Conservation (phyloP, 2,113 vertebrate genomes). For the Campylomormyrus numenius region DNA sequence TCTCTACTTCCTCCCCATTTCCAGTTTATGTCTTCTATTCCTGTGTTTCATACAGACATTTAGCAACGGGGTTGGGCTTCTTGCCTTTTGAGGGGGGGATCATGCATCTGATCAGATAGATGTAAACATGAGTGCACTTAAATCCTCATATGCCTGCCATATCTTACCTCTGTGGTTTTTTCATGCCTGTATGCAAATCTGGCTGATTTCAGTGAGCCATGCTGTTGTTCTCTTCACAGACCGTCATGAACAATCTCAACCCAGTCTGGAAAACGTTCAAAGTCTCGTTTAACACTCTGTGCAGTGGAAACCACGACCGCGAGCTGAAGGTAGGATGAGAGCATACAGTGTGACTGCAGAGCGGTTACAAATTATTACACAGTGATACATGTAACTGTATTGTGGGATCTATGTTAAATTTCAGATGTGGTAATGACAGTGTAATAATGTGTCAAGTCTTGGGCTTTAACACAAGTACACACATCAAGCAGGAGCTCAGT, state of each 20-base stretch:
- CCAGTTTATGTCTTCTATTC: neutral
- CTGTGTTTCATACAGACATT: neutral
- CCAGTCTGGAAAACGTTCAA: constrained; percentile 97
- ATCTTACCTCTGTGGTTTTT: neutral
- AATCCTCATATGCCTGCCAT: neutral
- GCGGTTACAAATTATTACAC: neutral
- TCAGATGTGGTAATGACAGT: neutral
- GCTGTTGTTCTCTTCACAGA: constrained; percentile 56
- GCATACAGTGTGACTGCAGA: neutral
- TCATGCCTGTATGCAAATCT: constrained; percentile 4
- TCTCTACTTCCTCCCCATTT: neutral
- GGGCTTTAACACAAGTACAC: neutral
- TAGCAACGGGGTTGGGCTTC: neutral
- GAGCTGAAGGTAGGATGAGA: constrained; percentile 59
- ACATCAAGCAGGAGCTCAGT: neutral
- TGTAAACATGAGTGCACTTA: neutral
- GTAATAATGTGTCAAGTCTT: neutral
- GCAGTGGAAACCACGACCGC: constrained; percentile 82
- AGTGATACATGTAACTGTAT: neutral
- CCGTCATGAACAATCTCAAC: constrained; percentile 97
- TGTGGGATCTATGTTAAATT: neutral
- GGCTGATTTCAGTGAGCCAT: neutral
- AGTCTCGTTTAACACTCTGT: constrained; percentile 94
- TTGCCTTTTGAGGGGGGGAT: neutral
- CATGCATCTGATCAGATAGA: neutral